Evolutionary conservation across 2,888 invertebrate species (phyloP), one percentile per base, ranked within the genome.

Genomic region (Rhagium mordax): DNA sequence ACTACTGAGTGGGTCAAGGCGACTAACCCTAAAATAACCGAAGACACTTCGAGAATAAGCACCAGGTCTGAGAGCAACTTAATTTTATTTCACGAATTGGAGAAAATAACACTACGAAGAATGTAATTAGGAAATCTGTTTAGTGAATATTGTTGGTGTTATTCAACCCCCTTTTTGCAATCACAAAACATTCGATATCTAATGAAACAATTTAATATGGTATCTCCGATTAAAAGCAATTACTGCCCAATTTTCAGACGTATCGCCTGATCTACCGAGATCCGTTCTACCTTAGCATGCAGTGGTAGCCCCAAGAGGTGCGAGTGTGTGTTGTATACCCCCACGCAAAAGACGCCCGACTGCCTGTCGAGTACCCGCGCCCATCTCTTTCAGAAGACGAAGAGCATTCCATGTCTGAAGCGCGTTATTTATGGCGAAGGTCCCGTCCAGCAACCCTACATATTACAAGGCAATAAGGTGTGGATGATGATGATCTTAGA

Each of bases 281-380:
- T 67, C 75, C 64, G 59, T 72, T 72, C 67, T 72, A 72, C 73
- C 65, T 72, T 70, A 66, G 72, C 67, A 59, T 57, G 70, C 70
- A 65, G 73, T 76, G 72, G 79, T 79, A 79, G 79, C 79, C 78
- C 74, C 72, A 71, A 78, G 76, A 79, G 74, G 75, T 78, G 76
- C 76, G 75, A 78, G 73, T 74, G 74, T 71, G 73, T 70, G 71
- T 68, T 70, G 74, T 72, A 68, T 74, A 74, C 76, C 79, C 78
- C 79, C 78, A 78, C 78, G 78, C 76, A 62, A 53, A 70, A 66
- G 72, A 77, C 79, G 72, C 74, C 74, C 75, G 68, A 74, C 71
- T 70, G 76, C 72, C 76, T 68, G 73, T 72, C 72, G 74, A 70
- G 70, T 70, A 65, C 72, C 76, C 79, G 76, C 79, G 72, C 78